Percentiles rank a stretch among this genome's conserved stretches.
phyloP scores from a whole-genome alignment of 2,888 invertebrate species.

The Tricholauxania praeusta region DNA sequence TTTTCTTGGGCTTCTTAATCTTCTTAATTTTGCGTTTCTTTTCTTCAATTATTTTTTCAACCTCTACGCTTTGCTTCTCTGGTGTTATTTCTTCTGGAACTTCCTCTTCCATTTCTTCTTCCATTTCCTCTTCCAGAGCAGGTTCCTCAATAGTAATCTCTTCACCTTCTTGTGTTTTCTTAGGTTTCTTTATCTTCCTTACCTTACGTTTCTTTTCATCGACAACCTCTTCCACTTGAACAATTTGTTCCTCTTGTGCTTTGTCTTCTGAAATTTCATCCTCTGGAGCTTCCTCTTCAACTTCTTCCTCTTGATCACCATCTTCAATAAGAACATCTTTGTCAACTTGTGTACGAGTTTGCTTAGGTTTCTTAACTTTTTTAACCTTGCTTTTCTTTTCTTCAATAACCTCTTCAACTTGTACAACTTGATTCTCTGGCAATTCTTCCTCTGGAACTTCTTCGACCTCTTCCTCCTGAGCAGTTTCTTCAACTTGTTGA shows the following conservation, averaged over 20 bases:
- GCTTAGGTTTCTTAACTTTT: slow-evolving; percentile 29
- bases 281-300: slow-evolving; percentile 6
- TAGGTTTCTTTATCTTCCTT: slow-evolving; percentile 36
- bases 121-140: neutral
- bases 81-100: slow-evolving; percentile 14
- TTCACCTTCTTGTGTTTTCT: slow-evolving; percentile 26
- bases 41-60: neutral
- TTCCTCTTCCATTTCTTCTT: slow-evolving; percentile 33
- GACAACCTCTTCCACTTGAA: slow-evolving; percentile 6
- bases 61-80: neutral
- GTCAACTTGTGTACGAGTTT: neutral
- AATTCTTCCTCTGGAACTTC: slow-evolving; percentile 20
- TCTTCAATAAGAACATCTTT: slow-evolving; percentile 17
- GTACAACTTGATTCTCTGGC: slow-evolving; percentile 14
- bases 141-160: slow-evolving; percentile 28
- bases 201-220: slow-evolving; percentile 10
- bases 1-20: neutral
- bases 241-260: slow-evolving; percentile 3
- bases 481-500: slow-evolving; percentile 26
- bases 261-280: slow-evolving; percentile 23
- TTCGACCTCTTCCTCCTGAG: slow-evolving; percentile 33
- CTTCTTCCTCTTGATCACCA: slow-evolving; percentile 7
- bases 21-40: neutral
- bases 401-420: slow-evolving; percentile 24
- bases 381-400: neutral